Percentiles rank a stretch among this genome's conserved stretches.
These are phyloP conservation scores for Podarcis siculus DNA, from an alignment of 2,797 vertebrate genomes.

Conservation along the genomic window DNA sequence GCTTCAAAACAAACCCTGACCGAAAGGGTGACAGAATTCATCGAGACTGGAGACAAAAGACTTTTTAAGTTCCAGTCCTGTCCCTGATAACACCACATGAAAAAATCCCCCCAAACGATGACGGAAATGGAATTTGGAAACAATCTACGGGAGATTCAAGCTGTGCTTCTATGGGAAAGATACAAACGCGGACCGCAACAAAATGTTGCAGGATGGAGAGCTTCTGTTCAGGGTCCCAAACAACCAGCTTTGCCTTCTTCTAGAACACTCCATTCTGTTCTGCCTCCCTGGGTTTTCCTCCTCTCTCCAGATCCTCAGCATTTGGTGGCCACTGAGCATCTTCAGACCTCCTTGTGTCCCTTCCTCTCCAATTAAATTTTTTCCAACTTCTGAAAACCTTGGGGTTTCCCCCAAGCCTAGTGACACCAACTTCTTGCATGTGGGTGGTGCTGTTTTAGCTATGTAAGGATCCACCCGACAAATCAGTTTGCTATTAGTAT, in stretches of 20 bases:
- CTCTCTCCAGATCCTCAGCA: background rate
- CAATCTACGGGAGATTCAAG: too few relatives aligned
- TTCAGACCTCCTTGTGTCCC: too few relatives aligned
- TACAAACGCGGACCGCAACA: background rate
- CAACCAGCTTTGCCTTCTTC: background rate
- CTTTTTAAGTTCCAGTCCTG: too few relatives aligned
- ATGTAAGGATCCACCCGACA: background rate
- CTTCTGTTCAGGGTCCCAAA: background rate
- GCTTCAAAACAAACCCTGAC: background rate
- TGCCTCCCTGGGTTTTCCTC: background rate
- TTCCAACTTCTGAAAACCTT: background rate
- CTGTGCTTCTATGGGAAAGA: too few relatives aligned
- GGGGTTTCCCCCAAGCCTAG: background rate
- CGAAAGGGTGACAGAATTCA: background rate
- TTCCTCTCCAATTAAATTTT: background rate
- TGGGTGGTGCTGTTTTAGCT: background rate
- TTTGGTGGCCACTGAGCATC: background rate
- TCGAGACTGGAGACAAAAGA: background rate
- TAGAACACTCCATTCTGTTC: background rate
- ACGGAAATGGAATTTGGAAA: background rate
- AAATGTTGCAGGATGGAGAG: background rate
- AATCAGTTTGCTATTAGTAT: background rate
- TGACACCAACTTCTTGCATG: background rate
- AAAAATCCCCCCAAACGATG: conserved; percentile 7
- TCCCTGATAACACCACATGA: background rate